Percentiles rank a stretch among this genome's conserved stretches.
These are phyloP conservation scores for Nettapus auritus DNA, from an alignment of 2,113 vertebrate genomes.

Conservation along the genomic window DNA sequence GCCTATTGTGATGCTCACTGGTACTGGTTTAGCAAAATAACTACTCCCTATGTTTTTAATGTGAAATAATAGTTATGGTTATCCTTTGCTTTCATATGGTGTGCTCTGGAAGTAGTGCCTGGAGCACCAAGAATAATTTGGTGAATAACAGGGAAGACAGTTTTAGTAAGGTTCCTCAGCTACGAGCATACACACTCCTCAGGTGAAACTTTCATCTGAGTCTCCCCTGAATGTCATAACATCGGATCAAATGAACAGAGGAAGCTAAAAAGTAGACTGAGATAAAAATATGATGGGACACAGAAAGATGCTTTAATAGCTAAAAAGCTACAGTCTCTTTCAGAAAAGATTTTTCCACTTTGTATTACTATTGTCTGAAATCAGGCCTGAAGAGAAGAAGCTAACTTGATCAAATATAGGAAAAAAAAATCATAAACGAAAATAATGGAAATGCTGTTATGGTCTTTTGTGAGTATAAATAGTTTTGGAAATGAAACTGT, in stretches of 20 bases:
- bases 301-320: not conserved
- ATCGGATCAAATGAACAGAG: conserved; percentile 15
- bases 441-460: conserved; percentile 76
- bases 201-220: not conserved
- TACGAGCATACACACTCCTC: not conserved
- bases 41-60: not conserved
- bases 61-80: not conserved
- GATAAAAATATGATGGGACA: conserved; percentile 21
- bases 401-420: conserved; percentile 47
- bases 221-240: not conserved
- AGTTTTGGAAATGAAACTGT: conserved; percentile 74
- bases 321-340: conserved; percentile 28
- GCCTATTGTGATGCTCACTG: not conserved
- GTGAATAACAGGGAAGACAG: not conserved
- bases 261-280: not conserved
- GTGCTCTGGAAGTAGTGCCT: not conserved
- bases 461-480: conserved; percentile 75
- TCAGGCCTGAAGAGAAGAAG: conserved; percentile 62
- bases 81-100: not conserved
- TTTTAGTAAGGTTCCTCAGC: not conserved
- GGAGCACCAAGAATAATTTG: not conserved
- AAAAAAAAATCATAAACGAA: conserved; percentile 16
- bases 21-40: not conserved
- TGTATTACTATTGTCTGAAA: conserved; percentile 68
- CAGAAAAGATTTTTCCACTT: conserved; percentile 62